These are phyloP conservation scores for Yponomeuta plumbellus DNA, from an alignment of 2,888 invertebrate genomes.

Conservation along the genomic window DNA sequence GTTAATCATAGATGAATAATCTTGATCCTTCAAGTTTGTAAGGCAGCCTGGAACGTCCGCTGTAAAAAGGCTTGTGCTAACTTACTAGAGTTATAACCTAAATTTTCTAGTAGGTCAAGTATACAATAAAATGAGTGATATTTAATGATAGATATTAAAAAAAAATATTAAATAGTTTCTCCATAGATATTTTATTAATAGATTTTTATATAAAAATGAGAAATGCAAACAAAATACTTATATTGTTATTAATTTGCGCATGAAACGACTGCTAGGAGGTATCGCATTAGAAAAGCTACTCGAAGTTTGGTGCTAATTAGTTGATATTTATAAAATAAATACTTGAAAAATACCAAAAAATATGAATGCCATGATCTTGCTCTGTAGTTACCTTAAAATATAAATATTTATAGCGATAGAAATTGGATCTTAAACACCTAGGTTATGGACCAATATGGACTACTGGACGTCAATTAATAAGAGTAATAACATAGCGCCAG, in stretches of 20 bases:
- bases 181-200: not conserved
- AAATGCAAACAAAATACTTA: not conserved
- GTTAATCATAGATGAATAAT: no score
- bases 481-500: constrained; percentile 31
- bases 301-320: constrained; percentile 8
- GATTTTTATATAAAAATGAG: not conserved
- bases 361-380: constrained; percentile 6
- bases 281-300: not conserved
- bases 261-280: not conserved
- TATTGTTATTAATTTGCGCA: not conserved
- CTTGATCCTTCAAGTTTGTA: not conserved
- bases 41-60: not conserved
- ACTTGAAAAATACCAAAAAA: constrained; percentile 5
- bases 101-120: not conserved
- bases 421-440: constrained; percentile 9
- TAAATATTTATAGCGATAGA: constrained; percentile 3
- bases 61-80: not conserved
- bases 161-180: not conserved
- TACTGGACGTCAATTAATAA: constrained; percentile 62
- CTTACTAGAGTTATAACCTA: no score
- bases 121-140: constrained; percentile 1
- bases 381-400: constrained; percentile 1
- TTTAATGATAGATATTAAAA: not conserved
- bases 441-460: constrained; percentile 15
- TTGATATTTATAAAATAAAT: constrained; percentile 1